Conservation (phyloP, 2,797 vertebrate genomes). For the Distichodus sexfasciatus region DNA sequence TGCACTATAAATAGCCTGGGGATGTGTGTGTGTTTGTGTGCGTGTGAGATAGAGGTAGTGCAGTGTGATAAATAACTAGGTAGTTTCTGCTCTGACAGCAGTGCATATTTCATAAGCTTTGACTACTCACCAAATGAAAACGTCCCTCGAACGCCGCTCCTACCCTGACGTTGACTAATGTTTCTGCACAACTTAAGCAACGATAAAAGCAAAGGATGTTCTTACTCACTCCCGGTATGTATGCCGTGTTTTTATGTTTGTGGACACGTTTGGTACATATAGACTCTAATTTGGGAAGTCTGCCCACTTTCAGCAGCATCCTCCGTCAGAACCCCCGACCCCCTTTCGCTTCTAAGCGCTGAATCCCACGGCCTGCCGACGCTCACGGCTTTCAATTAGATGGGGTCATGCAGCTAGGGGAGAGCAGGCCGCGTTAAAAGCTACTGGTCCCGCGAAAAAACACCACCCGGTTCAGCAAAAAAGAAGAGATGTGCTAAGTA, state of each 20-base stretch:
- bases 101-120: constrained; percentile 46
- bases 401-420: background rate
- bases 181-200: background rate
- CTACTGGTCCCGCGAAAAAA: constrained; percentile 16
- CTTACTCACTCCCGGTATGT: background rate
- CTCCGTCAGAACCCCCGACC: background rate
- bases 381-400: background rate
- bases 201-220: constrained; percentile 9
- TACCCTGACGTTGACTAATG: constrained; percentile 37
- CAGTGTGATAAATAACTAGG: constrained; percentile 41
- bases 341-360: background rate
- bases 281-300: too few species aligned
- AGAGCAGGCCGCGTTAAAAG: background rate
- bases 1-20: too few species aligned
- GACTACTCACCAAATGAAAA: constrained; percentile 41
- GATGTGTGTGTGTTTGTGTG: background rate
- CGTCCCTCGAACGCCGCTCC: constrained; percentile 12
- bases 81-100: constrained; percentile 17
- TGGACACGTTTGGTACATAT: background rate
- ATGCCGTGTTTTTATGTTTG: constrained; percentile 9
- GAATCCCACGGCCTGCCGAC: background rate
- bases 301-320: constrained; percentile 12
- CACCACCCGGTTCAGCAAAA: background rate
- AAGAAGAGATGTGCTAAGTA: background rate
- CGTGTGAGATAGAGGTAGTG: background rate